Evolutionary conservation across 1,140 invertebrate genomes (phyloP).

Genomic region (Drosophila lowei): DNA sequence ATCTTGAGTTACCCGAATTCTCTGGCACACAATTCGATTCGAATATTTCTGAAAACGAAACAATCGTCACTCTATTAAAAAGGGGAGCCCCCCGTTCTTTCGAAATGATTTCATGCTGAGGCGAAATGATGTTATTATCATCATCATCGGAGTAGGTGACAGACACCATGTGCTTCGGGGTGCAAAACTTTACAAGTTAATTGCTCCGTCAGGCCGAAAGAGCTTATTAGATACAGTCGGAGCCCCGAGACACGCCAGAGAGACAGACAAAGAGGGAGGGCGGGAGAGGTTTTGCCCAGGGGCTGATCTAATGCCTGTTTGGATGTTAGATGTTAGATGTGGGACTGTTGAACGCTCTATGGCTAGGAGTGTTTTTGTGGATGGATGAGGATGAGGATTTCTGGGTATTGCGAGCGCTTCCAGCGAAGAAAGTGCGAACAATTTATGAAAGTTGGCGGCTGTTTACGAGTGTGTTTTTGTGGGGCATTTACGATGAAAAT

Average conservation of each 20-base stretch:
- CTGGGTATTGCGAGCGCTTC: constrained; percentile 39
- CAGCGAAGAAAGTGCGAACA: constrained; percentile 63
- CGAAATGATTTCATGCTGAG: constrained; percentile 1
- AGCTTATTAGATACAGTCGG: not conserved
- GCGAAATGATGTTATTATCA: not conserved
- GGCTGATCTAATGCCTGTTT: constrained; percentile 5
- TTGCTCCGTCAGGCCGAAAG: constrained; percentile 5
- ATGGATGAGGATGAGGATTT: constrained; percentile 18
- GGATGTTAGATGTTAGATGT: not conserved
- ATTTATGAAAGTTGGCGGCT: constrained; percentile 52
- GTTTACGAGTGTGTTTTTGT: constrained; percentile 43
- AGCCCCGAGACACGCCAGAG: too few species aligned
- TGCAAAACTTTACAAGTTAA: constrained; percentile 22
- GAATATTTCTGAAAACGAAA: too few species aligned
- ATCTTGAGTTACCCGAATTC: too few species aligned
- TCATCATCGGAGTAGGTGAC: constrained; percentile 21
- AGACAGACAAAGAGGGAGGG: too few species aligned
- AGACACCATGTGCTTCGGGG: constrained; percentile 13
- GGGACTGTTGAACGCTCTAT: constrained; percentile 6
- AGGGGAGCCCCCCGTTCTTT: too few species aligned
- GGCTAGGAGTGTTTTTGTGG: constrained; percentile 11
- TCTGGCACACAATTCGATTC: too few species aligned
- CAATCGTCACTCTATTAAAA: too few species aligned
- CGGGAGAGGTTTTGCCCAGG: not conserved
- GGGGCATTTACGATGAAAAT: constrained; percentile 45